These are phyloP conservation scores for Scylla paramamosain DNA, from an alignment of 1,140 invertebrate species.

Conservation along the genomic window DNA sequence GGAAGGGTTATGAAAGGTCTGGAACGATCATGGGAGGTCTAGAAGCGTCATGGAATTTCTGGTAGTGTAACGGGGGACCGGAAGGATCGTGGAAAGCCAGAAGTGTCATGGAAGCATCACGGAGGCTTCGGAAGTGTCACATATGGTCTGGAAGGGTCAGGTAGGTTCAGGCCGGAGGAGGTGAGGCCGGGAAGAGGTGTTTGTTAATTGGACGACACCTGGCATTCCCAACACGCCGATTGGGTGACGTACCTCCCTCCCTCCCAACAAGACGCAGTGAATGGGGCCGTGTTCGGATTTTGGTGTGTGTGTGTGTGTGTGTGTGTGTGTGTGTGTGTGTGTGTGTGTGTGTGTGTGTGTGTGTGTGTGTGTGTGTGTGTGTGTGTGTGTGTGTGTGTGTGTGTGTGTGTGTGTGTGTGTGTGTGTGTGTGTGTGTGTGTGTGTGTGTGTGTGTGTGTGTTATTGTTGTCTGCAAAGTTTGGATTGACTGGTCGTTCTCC, in stretches of 20 bases:
- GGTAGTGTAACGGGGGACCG: too few species aligned
- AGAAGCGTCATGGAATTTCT: too few species aligned
- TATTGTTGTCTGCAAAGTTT: too few species aligned
- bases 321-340: neutral
- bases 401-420: neutral
- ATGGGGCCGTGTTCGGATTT: neutral
- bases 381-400: slow-evolving; percentile 9
- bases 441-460: too few species aligned
- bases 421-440: too few species aligned
- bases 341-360: too few species aligned
- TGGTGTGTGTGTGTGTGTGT: neutral
- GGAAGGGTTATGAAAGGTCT: too few species aligned
- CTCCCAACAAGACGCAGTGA: too few species aligned
- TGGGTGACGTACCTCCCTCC: too few species aligned
- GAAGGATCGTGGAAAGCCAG: neutral
- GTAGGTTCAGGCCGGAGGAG: neutral
- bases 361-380: neutral
- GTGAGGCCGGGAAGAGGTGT: neutral
- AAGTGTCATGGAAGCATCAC: neutral
- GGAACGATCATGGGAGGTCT: too few species aligned
- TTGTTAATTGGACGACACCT: neutral
- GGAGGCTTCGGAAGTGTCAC: neutral
- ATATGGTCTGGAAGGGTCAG: neutral
- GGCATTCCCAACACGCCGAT: too few species aligned
- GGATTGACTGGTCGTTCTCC: too few species aligned